Base-by-base conservation (phyloP, 2,797 vertebrate species). In the Kryptopterus vitreolus region DNA sequence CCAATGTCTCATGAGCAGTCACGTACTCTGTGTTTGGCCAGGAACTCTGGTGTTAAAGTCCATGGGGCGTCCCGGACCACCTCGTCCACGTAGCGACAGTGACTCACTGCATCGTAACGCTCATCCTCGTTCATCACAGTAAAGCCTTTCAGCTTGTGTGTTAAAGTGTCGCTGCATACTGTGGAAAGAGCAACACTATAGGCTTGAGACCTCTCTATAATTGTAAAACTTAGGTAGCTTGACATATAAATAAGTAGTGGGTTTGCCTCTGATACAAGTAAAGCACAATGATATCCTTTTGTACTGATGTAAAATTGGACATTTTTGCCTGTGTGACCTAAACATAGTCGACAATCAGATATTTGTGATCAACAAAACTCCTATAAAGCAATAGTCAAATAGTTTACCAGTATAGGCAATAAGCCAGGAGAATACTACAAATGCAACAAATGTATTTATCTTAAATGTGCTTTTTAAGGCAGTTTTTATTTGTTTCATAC, bases 121-220 rank as follows among this genome's bases (percentile, higher is more conserved):
- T 96, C 95, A 0, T 88, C 93, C 2, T 96, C 95, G 0, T 94
- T 95, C 95, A 96, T 95, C 35, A 96, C 95, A 0, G 95, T 96
- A 90, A 96, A 96, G 87, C 95, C 95, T 87, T 96, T 96, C 76
- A 95, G 92, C 86, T 93, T 94, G 87, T 95, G 95, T 0, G 95
- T 96, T 55, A 96, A 90, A 70, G 95, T 93, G 26, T 96, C 94
- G 0, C 94, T 95, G 92, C 95, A 96, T 74, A 96, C 95, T 95
- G 76, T 15, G 53, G 13, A 50, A 53, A 35, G 69, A 62, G 22
- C 12, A 10, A 75, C 12, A 13, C n/a, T 13, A 20, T 0, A 20
- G 38, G 55, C n/a, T 18, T 38, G 1, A 31, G 6, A 53, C 9
- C 3, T 53, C 29, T 72, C 11, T 11, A 55, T 53, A 16, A 15